phyloP scores from a whole-genome alignment of 1,140 invertebrate genomes.

The Hylyphantes graminicola region DNA sequence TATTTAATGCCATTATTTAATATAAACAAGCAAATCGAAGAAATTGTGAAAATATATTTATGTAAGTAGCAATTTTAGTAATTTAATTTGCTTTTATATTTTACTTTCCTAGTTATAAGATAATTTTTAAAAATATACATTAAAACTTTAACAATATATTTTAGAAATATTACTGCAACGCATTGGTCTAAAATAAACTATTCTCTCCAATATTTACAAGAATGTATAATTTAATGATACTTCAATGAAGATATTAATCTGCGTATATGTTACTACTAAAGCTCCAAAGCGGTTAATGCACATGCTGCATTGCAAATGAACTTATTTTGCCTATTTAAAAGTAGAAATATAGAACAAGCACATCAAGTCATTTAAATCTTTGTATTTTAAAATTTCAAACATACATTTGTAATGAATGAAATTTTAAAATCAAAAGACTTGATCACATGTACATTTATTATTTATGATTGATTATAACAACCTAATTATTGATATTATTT shows the following conservation, averaged over 20 bases:
- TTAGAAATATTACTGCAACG: background rate
- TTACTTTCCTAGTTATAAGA: background rate
- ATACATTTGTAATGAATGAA: too few species aligned
- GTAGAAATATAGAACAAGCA: too few species aligned
- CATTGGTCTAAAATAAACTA: slow-evolving; percentile 33
- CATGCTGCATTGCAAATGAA: too few species aligned
- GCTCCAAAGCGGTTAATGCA: too few species aligned
- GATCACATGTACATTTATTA: too few species aligned
- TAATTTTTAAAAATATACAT: slow-evolving; percentile 10
- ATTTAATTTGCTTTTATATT: background rate
- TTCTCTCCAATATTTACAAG: slow-evolving; percentile 10
- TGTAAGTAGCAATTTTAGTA: background rate
- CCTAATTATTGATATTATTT: too few species aligned
- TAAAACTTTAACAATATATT: background rate
- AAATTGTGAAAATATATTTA: slow-evolving; percentile 5
- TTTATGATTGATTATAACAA: too few species aligned
- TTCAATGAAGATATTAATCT: slow-evolving; percentile 27
- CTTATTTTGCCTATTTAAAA: too few species aligned
- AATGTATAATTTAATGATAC: slow-evolving; percentile 29
- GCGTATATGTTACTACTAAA: background rate
- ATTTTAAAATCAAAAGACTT: too few species aligned
- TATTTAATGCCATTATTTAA: background rate
- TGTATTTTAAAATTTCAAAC: too few species aligned
- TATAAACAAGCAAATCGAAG: background rate
- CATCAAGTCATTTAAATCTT: too few species aligned